Conservation (phyloP, 2,888 invertebrate genomes). For the Pecten maximus region DNA sequence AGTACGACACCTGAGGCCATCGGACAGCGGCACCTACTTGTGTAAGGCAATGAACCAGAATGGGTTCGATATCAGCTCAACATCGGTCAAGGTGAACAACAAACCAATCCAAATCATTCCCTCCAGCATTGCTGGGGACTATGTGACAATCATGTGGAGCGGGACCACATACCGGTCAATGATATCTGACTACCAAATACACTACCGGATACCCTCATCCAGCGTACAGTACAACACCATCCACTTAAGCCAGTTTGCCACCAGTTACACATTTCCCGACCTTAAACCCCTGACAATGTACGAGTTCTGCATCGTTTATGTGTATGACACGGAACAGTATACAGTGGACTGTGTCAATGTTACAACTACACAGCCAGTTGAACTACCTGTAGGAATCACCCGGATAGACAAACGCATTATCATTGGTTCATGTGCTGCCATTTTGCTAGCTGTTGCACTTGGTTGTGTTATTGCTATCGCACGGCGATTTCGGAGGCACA, state of each 20-base stretch:
- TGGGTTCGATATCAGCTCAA: constrained; percentile 76
- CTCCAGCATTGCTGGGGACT: constrained; percentile 78
- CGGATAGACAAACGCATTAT: constrained; percentile 70
- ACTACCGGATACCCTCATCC: constrained; percentile 59
- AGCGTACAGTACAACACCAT: constrained; percentile 59
- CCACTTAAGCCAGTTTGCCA: constrained; percentile 72
- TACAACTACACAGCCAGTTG: constrained; percentile 64
- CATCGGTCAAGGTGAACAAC: constrained; percentile 79
- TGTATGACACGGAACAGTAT: constrained; percentile 66
- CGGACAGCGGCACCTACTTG: constrained; percentile 82
- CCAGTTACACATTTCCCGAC: constrained; percentile 81
- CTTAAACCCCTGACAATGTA: constrained; percentile 82
- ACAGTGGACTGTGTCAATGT: constrained; percentile 72
- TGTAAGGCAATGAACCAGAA: constrained; percentile 81
- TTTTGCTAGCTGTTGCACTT: constrained; percentile 76
- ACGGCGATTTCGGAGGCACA: constrained; percentile 77
- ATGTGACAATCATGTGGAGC: constrained; percentile 82
- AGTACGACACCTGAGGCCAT: constrained; percentile 59
- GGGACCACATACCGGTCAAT: constrained; percentile 75
- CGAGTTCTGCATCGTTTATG: constrained; percentile 82
- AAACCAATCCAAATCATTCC: constrained; percentile 81
- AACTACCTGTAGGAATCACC: constrained; percentile 65
- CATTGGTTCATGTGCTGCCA: constrained; percentile 71
- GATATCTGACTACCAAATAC: constrained; percentile 73
- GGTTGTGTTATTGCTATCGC: constrained; percentile 80